Conservation (phyloP, 2,888 invertebrate species). For the Mycalesis mineus region DNA sequence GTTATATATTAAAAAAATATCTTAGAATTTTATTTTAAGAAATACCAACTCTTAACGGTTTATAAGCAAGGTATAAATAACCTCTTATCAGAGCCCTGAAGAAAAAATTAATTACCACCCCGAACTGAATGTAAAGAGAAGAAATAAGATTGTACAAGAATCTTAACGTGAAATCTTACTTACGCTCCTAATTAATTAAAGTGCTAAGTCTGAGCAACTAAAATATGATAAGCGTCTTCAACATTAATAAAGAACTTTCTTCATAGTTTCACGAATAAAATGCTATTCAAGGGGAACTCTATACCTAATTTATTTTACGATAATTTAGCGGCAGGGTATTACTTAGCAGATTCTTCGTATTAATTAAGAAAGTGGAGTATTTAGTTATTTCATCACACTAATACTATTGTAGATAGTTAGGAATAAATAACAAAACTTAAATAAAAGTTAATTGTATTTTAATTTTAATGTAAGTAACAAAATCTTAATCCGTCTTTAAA, state of each 20-base stretch:
- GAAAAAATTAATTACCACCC: background rate
- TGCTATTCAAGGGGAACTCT: slow-evolving; percentile 6
- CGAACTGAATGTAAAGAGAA: background rate
- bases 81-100: background rate
- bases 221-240: slow-evolving; percentile 6
- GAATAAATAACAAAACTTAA: too few relatives aligned
- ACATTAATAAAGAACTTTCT: slow-evolving; percentile 7
- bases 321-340: background rate
- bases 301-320: background rate
- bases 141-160: background rate
- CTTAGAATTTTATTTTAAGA: too few relatives aligned
- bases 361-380: too few relatives aligned
- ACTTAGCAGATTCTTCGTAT: too few relatives aligned
- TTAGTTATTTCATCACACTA: too few relatives aligned
- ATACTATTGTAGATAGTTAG: too few relatives aligned
- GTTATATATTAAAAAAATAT: too few relatives aligned
- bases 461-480: too few relatives aligned
- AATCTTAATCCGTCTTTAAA: too few relatives aligned
- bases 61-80: background rate
- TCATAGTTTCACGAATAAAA: slow-evolving; percentile 11
- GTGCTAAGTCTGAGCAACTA: background rate
- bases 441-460: too few relatives aligned
- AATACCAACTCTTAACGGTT: too few relatives aligned
- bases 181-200: slow-evolving; percentile 9
- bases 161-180: slow-evolving; percentile 6